Percentiles rank a stretch among this genome's conserved stretches.
phyloP scores from a whole-genome alignment of 2,113 vertebrate genomes.

The Grallaria varia region DNA sequence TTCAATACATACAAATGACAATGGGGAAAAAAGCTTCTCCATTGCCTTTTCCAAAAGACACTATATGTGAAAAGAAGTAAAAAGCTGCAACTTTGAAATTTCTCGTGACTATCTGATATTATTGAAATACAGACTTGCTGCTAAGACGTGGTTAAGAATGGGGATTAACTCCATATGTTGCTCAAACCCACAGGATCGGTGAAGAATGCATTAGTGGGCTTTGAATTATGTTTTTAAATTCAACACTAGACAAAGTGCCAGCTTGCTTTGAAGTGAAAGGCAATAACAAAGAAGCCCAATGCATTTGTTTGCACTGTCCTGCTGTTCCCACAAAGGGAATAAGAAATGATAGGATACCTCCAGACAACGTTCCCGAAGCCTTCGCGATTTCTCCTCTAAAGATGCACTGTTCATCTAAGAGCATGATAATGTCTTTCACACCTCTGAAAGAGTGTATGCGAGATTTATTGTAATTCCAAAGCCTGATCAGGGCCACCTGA shows the following conservation, averaged over 20 bases:
- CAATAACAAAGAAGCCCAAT: background rate
- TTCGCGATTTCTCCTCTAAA: constrained; percentile 98
- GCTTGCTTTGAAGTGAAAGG: background rate
- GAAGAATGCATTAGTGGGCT: background rate
- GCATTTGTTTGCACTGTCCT: background rate
- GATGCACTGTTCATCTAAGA: constrained; percentile 84
- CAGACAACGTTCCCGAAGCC: constrained; percentile 88
- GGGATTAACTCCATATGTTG: background rate
- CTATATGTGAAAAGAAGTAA: background rate
- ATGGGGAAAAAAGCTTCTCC: background rate
- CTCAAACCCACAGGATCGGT: background rate
- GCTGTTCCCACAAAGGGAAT: background rate
- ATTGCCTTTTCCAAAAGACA: background rate
- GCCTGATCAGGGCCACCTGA: constrained; percentile 91
- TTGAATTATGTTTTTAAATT: background rate
- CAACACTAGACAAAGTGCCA: background rate
- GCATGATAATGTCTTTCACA: constrained; percentile 87
- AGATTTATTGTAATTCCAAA: constrained; percentile 99
- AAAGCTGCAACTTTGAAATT: background rate
- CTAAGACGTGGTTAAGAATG: background rate
- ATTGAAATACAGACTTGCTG: background rate
- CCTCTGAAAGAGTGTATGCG: constrained; percentile 96
- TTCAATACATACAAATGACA: background rate
- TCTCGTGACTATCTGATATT: background rate
- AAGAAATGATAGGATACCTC: constrained; percentile 77